A percentile compares a stretch with the other conserved stretches of the same genome.
These are phyloP conservation scores for Indicator indicator DNA, from an alignment of 2,113 vertebrate genomes.

Conservation along the genomic window DNA sequence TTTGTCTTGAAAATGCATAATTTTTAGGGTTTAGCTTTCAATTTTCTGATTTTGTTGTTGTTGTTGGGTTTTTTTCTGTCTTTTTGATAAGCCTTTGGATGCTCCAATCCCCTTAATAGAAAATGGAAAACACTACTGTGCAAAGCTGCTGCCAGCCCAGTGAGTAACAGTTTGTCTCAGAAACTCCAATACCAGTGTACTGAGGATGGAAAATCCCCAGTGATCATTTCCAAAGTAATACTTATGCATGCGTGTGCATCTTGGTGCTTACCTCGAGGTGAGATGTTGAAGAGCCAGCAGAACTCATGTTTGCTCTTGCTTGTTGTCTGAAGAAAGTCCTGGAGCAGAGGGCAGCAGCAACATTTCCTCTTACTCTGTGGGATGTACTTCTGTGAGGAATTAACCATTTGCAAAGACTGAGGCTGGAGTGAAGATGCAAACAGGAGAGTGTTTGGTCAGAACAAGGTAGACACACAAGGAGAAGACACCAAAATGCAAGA, in stretches of 20 bases:
- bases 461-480: background rate
- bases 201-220: background rate
- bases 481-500: background rate
- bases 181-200: background rate
- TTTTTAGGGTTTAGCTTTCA: background rate
- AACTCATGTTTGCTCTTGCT: background rate
- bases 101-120: background rate
- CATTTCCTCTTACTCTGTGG: background rate
- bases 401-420: background rate
- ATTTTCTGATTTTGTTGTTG: background rate
- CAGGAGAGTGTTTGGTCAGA: background rate
- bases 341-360: background rate
- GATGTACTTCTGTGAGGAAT: background rate
- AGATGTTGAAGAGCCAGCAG: background rate
- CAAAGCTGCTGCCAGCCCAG: background rate
- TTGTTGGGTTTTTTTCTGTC: background rate
- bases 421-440: background rate
- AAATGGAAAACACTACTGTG: background rate
- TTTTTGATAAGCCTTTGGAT: background rate
- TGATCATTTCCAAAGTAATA: background rate
- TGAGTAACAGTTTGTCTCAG: background rate
- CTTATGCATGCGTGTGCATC: background rate
- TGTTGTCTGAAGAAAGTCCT: background rate
- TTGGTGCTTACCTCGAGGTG: background rate
- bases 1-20: background rate